phyloP scores from a whole-genome alignment of 2,797 vertebrate species.

The Phrynocephalus vlangalii region DNA sequence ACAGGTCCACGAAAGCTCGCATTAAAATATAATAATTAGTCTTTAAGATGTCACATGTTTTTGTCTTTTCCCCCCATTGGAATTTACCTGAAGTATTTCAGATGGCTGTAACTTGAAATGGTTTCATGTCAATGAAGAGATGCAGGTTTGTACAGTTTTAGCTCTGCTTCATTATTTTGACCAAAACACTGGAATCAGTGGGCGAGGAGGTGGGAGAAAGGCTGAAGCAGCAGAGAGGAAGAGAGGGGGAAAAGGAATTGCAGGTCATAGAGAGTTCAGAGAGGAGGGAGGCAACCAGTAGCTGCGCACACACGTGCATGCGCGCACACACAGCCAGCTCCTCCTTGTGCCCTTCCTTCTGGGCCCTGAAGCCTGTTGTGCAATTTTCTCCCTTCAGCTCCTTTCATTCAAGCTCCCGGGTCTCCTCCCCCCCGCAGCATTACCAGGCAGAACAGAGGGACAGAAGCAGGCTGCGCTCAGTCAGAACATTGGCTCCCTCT shows the following conservation, averaged over 20 bases:
- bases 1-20: no score
- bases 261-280: neutral
- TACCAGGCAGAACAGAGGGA: rapidly evolving
- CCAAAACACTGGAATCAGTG: neutral
- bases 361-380: neutral
- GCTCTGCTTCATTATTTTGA: no score
- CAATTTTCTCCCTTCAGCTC: neutral
- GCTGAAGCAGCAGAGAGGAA: neutral
- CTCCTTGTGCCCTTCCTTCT: neutral
- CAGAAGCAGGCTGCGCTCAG: neutral
- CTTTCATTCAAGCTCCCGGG: neutral
- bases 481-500: rapidly evolving
- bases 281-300: no score
- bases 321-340: neutral
- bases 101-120: neutral
- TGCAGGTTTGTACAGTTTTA: neutral
- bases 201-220: neutral
- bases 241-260: neutral
- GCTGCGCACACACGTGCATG: no score
- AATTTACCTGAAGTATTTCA: neutral
- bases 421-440: no score
- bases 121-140: neutral
- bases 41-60: no score
- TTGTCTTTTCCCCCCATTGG: no score
- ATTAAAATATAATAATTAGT: no score